Percentiles rank a stretch among this genome's conserved stretches.
Evolutionary conservation across 2,797 vertebrate genomes (phyloP).

Genomic region (Coilia nasus): DNA sequence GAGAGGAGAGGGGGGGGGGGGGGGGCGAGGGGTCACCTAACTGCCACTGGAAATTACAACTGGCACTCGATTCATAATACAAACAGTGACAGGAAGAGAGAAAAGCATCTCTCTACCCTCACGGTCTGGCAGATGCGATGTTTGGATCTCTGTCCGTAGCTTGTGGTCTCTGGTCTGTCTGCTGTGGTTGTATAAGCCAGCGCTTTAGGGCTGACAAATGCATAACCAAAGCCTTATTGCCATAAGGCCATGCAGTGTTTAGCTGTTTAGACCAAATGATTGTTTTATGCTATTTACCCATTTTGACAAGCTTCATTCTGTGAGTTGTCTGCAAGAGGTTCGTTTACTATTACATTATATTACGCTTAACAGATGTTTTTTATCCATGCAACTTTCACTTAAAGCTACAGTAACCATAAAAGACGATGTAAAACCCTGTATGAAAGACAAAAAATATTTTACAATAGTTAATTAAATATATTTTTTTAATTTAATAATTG

Average conservation of each 20-base stretch:
- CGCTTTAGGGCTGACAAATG: not conserved
- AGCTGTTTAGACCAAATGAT: not conserved
- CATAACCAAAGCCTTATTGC: not conserved
- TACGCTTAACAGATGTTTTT: no score
- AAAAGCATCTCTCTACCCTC: not conserved
- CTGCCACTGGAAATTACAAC: conserved; percentile 4
- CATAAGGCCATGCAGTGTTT: not conserved
- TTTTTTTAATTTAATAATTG: no score
- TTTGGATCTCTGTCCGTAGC: not conserved
- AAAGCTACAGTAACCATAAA: no score
- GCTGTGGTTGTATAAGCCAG: not conserved
- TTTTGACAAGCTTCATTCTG: not conserved
- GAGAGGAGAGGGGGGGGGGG: not conserved
- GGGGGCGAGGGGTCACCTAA: not conserved
- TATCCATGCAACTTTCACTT: no score
- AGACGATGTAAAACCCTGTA: no score
- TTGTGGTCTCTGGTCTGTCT: not conserved
- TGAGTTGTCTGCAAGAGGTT: not conserved
- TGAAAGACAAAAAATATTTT: no score
- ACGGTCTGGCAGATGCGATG: not conserved
- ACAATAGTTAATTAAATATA: no score
- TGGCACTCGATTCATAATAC: not conserved
- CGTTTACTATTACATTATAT: no score
- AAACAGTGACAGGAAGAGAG: not conserved
- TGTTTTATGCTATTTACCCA: not conserved